These are phyloP conservation scores for Drosophila equinoxialis DNA, from an alignment of 1,140 invertebrate genomes.

Conservation along the genomic window DNA sequence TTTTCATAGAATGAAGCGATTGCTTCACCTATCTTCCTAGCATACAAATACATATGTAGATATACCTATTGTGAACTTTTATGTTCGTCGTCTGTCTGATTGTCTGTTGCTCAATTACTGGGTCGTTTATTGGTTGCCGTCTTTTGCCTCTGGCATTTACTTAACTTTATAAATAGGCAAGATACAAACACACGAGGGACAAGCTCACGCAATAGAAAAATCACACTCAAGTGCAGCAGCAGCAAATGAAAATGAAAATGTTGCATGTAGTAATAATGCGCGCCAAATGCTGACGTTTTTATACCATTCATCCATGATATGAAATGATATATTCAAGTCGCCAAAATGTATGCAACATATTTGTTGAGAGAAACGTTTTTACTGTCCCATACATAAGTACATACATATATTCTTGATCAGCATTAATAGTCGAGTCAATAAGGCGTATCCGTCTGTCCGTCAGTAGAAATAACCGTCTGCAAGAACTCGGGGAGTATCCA, in stretches of 20 bases:
- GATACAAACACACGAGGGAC: not conserved
- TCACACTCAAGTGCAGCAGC: constrained; percentile 21
- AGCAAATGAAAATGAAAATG: constrained; percentile 27
- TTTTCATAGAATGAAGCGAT: not conserved
- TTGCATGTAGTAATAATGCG: constrained; percentile 24
- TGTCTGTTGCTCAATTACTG: constrained; percentile 9
- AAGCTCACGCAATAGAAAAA: not conserved
- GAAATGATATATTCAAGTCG: too few species aligned
- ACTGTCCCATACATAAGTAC: too few species aligned
- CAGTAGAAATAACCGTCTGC: too few species aligned
- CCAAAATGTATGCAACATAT: too few species aligned
- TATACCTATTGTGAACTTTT: not conserved
- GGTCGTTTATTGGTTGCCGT: constrained; percentile 4
- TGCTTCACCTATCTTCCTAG: not conserved
- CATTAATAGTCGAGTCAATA: too few species aligned
- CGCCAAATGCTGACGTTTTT: constrained; percentile 24
- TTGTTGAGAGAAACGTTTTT: too few species aligned
- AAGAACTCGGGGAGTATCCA: too few species aligned
- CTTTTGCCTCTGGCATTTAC: constrained; percentile 11
- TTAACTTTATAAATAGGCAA: constrained; percentile 17
- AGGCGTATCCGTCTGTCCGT: too few species aligned
- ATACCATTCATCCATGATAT: too few species aligned
- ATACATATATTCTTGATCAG: too few species aligned
- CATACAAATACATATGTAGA: not conserved
- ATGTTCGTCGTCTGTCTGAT: not conserved